Base-by-base conservation (phyloP, 2,888 invertebrate genomes). In the Galeruca laticollis region DNA sequence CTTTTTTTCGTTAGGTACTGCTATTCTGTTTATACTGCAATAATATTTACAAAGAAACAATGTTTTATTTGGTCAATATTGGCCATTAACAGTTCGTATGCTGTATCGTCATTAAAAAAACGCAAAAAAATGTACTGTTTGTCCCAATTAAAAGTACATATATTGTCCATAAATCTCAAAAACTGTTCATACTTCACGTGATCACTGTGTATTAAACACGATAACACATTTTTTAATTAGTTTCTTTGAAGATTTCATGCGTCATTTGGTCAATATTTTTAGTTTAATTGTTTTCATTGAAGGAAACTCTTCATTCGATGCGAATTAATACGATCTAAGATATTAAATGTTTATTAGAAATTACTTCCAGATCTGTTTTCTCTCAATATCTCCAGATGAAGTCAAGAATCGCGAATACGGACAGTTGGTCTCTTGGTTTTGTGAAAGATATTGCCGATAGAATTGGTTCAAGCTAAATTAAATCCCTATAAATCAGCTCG, bases 401-500 rank as follows among this genome's bases (percentile, higher is more conserved):
- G 54, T 54, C 31, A 26, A 10, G 26, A 54, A 31, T 54, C 31
- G n/a, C 54, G 18, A n/a, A 31, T 26, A 51, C 21, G 51, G 51
- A 21, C 51, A 21, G 51, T 51, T 20, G 13, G 21, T 26, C 54
- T 54, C 31, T 54, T 56, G 63, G 63, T 54, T 56, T 63, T 47
- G 54, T 20, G 37, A 51, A 52, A 43, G 63, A 63, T 63, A 63
- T 54, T 63, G 52, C 61, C 61, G 35, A 61, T 35, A 31, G 52
- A 62, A 62, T 62, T 52, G 56, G 54, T 54, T 40, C 18, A 9
- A 56, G 56, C 63, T 63, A 63, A 54, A 63, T 63, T 63, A 63
- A 63, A 63, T 54, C 54, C 26, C 26, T 9, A 54, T 54, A 13
- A 54, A 54, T 54, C 31, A 54, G 26, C 26, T 15, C n/a, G 31